Percentiles rank a stretch among this genome's conserved stretches.
Conservation (phyloP, 2,797 vertebrate genomes). For the Sandelia bainsii region DNA sequence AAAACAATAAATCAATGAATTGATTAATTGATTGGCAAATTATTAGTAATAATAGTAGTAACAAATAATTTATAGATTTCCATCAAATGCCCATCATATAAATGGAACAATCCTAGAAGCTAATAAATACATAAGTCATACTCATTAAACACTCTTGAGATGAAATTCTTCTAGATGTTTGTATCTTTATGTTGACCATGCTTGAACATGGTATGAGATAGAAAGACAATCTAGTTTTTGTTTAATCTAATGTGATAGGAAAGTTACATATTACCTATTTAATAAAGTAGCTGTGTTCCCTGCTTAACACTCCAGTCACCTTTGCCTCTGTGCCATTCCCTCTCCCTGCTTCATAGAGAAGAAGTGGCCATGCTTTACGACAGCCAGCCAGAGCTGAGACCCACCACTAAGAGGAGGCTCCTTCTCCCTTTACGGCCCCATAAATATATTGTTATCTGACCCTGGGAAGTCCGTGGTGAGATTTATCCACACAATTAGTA, state of each 20-base stretch:
- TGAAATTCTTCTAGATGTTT: neutral
- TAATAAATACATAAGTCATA: slow-evolving; percentile 3
- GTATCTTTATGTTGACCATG: slow-evolving; percentile 16
- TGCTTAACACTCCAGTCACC: slow-evolving; percentile 44
- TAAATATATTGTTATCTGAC: slow-evolving; percentile 88
- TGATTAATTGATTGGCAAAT: neutral
- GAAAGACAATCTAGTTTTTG: slow-evolving; percentile 25
- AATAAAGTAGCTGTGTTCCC: slow-evolving; percentile 57
- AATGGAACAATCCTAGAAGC: neutral
- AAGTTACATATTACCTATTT: slow-evolving; percentile 65
- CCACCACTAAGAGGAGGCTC: slow-evolving; percentile 71
- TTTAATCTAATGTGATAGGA: slow-evolving; percentile 67
- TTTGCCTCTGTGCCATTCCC: slow-evolving; percentile 34
- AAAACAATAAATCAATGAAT: neutral
- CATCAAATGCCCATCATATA: neutral
- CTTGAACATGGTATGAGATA: neutral
- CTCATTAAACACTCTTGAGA: neutral
- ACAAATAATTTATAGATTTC: too few relatives aligned
- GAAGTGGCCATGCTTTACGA: slow-evolving; percentile 71
- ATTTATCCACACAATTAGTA: slow-evolving; percentile 85
- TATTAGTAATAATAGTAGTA: too few relatives aligned
- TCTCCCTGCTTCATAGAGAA: slow-evolving; percentile 30
- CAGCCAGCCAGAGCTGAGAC: slow-evolving; percentile 58
- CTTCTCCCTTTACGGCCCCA: slow-evolving; percentile 79
- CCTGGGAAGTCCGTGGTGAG: slow-evolving; percentile 75